Evolutionary conservation across 30 jellyfish, hydroid and myxozoan genomes (phyloP), one percentile per base, ranked within the genome.

Genomic region (Phacellophora camtschatica): DNA sequence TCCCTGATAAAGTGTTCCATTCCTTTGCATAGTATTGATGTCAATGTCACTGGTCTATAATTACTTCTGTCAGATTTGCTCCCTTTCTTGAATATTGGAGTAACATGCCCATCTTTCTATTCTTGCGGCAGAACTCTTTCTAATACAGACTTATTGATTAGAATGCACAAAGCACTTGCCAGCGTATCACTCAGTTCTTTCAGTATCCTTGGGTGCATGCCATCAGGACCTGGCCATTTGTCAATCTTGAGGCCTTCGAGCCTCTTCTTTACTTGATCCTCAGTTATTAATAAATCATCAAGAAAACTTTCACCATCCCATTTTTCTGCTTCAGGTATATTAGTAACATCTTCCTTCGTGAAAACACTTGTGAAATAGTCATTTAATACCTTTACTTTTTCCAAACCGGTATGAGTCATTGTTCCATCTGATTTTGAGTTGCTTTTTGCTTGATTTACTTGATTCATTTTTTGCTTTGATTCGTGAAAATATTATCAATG

Each of bases 21-120:
- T 7, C 20, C 73, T 58, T 32, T 58, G 32, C 73, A 58, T 27
- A 58, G 43, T 11, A 58, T 32, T 18, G 73, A 58, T 11, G 73
- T 58, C 7, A 58, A 43, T 27, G 39, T 58, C 73, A 58, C 73
- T 15, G 73, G 73, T 15, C 39, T 37, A 25, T 58, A 58, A 58
- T 58, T 58, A 10, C 43, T 10, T 11, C 32, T 58, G 25, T 15
- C 39, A n/a, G 73, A 58, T 32, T 32, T 27, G 73, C 73, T 27
- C 10, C 77, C 77, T 63, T 63, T 63, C 37, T 63, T 63, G 77
- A 63, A 63, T 31, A 63, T 63, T 23, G 77, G 77, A 24, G 54
- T 63, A 6, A 63, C 77, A 34, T 63, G 77, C 33, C 77, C 77
- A 46, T 63, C 82, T 20, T 67, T 67, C 43, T 43, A 67, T 67